A percentile compares a stretch with the other conserved stretches of the same genome.
Conservation (phyloP, 1,140 invertebrate genomes). For the Psix sp. region DNA sequence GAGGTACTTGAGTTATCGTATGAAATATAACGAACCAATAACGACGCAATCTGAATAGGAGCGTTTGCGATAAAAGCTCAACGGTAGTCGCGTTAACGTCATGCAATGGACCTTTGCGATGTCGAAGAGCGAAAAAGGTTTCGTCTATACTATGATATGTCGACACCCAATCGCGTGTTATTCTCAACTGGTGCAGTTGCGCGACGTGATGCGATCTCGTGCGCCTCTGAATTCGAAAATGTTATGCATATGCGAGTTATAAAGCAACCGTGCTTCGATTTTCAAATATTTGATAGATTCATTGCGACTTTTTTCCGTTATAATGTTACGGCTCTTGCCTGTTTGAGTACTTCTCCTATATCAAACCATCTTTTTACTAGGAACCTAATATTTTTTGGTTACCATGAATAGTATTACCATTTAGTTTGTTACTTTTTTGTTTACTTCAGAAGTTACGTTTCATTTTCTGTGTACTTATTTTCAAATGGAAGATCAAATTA, state of each 20-base stretch:
- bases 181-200: conserved; percentile 35
- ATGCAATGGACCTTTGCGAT: conserved; percentile 54
- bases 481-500: no score
- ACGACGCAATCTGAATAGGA: conserved; percentile 58
- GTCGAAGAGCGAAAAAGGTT: conserved; percentile 45
- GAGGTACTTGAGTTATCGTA: conserved; percentile 44
- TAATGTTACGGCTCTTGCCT: no score
- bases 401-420: no score
- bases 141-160: conserved; percentile 32
- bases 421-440: no score
- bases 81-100: conserved; percentile 59
- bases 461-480: no score
- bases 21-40: conserved; percentile 58
- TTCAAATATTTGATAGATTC: no score
- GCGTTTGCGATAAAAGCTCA: conserved; percentile 56
- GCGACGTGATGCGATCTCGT: conserved; percentile 35
- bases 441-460: no score
- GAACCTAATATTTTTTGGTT: no score
- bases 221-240: conserved; percentile 31
- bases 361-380: no score
- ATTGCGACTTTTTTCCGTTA: no score
- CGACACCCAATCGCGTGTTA: conserved; percentile 33
- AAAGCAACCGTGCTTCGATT: no score
- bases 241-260: conserved; percentile 23
- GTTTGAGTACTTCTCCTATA: no score